These are phyloP conservation scores for Dinomys branickii DNA, from an alignment of 2,113 vertebrate genomes.

Conservation along the genomic window DNA sequence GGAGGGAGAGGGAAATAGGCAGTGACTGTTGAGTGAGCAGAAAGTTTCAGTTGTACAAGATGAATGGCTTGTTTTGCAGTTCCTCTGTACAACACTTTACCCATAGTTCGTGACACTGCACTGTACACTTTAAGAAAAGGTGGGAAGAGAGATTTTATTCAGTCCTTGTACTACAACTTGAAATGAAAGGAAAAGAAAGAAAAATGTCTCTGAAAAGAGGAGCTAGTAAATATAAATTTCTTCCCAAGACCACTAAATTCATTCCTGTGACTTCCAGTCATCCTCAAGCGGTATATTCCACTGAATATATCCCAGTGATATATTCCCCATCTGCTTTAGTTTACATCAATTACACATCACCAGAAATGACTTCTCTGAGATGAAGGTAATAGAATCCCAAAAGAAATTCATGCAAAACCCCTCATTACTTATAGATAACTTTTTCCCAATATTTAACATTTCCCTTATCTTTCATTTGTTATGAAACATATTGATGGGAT, in stretches of 20 bases:
- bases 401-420: not conserved
- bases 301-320: not conserved
- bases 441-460: not conserved
- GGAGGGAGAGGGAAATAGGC: rapidly evolving
- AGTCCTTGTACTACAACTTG: not conserved
- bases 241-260: not conserved
- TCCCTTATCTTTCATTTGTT: not conserved
- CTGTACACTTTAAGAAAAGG: not conserved
- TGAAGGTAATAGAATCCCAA: not conserved
- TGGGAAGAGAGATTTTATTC: not conserved
- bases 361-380: not conserved
- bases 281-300: not conserved
- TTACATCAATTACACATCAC: not conserved
- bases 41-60: not conserved
- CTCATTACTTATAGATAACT: not conserved
- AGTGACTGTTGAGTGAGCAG: not conserved
- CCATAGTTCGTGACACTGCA: not conserved
- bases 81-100: not conserved
- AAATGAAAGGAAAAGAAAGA: not conserved
- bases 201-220: not conserved
- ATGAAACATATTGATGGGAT: not conserved
- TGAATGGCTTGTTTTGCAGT: not conserved
- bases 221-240: not conserved
- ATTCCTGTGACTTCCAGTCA: not conserved
- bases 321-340: not conserved